A percentile compares a stretch with the other conserved stretches of the same genome.
Conservation (phyloP, 2,888 invertebrate genomes). For the Platycheirus albimanus region DNA sequence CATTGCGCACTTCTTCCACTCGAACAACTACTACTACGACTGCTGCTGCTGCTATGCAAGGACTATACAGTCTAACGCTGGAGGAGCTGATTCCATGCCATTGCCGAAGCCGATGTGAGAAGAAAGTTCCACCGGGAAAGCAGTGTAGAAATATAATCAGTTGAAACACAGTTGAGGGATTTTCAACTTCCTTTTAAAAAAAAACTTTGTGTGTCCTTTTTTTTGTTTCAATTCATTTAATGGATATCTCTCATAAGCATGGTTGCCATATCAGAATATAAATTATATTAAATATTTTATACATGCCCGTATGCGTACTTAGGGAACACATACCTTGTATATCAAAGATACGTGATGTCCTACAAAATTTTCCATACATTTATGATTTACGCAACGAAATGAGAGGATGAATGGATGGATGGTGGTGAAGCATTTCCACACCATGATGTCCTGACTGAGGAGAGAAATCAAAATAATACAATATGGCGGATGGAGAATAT, state of each 20-base stretch:
- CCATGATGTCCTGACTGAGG: neutral
- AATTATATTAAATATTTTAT: no score
- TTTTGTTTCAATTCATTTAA: conserved; percentile 66
- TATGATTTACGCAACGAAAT: conserved; percentile 31
- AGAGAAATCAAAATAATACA: conserved; percentile 1
- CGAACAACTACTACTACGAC: conserved; percentile 36
- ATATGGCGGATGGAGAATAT: conserved; percentile 31
- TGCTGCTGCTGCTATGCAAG: no score
- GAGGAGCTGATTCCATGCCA: no score
- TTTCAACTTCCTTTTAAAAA: conserved; percentile 23
- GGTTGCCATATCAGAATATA: neutral
- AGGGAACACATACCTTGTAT: conserved; percentile 45
- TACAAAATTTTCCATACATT: conserved; percentile 34
- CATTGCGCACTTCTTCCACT: conserved; percentile 49
- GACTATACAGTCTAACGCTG: conserved; percentile 41
- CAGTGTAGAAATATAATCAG: conserved; percentile 53
- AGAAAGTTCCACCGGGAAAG: neutral
- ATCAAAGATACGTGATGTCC: conserved; percentile 48
- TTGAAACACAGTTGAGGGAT: conserved; percentile 50
- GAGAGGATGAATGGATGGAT: neutral
- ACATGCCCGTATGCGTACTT: no score
- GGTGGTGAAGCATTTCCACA: no score
- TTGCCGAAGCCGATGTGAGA: neutral
- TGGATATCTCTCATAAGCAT: conserved; percentile 51
- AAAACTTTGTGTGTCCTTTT: conserved; percentile 14